Evolutionary conservation across 2,797 vertebrate species (phyloP).

Genomic region (Sitta carolinensis): DNA sequence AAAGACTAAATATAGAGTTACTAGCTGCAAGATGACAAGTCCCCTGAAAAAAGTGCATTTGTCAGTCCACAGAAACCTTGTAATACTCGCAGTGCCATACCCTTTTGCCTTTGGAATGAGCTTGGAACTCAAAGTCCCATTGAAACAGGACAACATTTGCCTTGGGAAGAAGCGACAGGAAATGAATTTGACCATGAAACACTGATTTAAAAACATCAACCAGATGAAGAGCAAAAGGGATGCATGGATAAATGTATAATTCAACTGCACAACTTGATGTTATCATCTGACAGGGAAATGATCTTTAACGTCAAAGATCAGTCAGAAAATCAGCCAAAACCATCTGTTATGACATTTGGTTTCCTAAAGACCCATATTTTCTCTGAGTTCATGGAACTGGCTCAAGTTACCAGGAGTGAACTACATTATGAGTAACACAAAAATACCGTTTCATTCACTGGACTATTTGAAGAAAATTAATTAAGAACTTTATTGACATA

Average conservation of each 20-base stretch:
- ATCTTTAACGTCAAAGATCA: constrained; percentile 44
- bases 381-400: constrained; percentile 1
- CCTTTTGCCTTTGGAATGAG: background rate
- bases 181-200: background rate
- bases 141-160: background rate
- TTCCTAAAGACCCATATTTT: constrained; percentile 24
- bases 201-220: constrained; percentile 7
- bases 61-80: background rate
- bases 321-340: constrained; percentile 17
- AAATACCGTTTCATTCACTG: background rate
- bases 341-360: constrained; percentile 58
- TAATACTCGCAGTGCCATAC: background rate
- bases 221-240: background rate
- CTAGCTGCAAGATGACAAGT: background rate
- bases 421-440: background rate
- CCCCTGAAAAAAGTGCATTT: background rate
- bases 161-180: constrained; percentile 18
- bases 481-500: background rate
- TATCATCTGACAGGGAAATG: constrained; percentile 31
- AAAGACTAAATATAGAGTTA: background rate
- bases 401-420: constrained; percentile 6
- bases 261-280: constrained; percentile 23
- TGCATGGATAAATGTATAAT: background rate
- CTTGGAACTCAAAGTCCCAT: background rate
- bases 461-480: background rate